Evolutionary conservation across 2,797 vertebrate genomes (phyloP).

Genomic region (Podarcis siculus): DNA sequence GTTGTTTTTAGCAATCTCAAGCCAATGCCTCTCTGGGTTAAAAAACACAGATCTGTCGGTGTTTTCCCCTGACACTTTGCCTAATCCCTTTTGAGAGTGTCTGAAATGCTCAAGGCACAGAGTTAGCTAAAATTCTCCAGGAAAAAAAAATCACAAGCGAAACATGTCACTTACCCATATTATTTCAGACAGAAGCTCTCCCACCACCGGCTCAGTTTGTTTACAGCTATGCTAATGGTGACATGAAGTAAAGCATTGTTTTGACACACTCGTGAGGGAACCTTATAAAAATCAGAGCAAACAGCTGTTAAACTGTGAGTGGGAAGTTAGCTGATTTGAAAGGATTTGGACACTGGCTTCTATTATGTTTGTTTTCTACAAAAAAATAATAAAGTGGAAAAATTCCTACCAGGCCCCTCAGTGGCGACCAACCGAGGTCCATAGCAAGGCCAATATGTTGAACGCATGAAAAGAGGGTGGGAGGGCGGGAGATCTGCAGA

Average conservation of each 20-base stretch:
- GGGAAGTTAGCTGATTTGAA: not conserved
- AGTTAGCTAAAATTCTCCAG: not conserved
- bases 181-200: not conserved
- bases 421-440: too few species aligned
- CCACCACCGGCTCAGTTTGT: not conserved
- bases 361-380: not conserved
- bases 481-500: too few species aligned
- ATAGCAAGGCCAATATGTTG: too few species aligned
- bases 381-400: not conserved
- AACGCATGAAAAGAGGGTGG: too few species aligned
- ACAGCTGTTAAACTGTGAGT: not conserved
- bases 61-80: constrained; percentile 19
- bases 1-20: not conserved
- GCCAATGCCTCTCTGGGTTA: not conserved
- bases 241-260: not conserved
- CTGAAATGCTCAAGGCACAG: not conserved
- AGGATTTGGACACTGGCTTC: not conserved
- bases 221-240: not conserved
- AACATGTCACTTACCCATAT: not conserved
- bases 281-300: not conserved
- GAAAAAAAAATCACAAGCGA: not conserved
- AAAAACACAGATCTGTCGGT: not conserved
- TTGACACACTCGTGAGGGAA: constrained; percentile 3
- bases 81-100: constrained; percentile 5
- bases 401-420: too few species aligned